These are phyloP conservation scores for Amphipyra tragopoginis DNA, from an alignment of 2,888 invertebrate genomes.

Conservation along the genomic window DNA sequence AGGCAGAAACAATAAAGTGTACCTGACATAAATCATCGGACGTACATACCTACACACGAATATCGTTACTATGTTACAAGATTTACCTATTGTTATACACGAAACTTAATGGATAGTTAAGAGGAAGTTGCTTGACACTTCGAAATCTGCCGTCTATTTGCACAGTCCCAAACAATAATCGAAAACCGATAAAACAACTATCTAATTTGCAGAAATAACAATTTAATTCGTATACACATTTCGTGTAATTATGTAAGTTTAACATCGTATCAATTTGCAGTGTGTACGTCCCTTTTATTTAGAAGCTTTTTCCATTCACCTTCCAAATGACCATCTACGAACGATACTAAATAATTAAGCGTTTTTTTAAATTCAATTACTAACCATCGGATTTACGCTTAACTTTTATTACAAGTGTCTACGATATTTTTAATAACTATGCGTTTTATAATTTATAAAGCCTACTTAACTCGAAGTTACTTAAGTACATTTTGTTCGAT, in stretches of 20 bases:
- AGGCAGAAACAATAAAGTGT: conserved; percentile 86
- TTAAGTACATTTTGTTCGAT: conserved; percentile 90
- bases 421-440: conserved; percentile 84
- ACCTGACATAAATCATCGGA: conserved; percentile 85
- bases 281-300: conserved; percentile 73
- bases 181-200: conserved; percentile 72
- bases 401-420: conserved; percentile 81
- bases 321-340: conserved; percentile 70
- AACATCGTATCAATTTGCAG: conserved; percentile 48
- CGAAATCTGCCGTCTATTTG: conserved; percentile 69
- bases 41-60: conserved; percentile 77
- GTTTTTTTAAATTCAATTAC: conserved; percentile 83
- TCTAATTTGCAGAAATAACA: conserved; percentile 76
- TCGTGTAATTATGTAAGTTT: conserved; percentile 58
- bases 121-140: conserved; percentile 63
- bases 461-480: conserved; percentile 88
- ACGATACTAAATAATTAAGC: conserved; percentile 84
- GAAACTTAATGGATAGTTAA: conserved; percentile 75
- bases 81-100: conserved; percentile 78
- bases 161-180: conserved; percentile 76
- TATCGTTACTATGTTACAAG: conserved; percentile 79
- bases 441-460: conserved; percentile 89
- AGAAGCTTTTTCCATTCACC: conserved; percentile 54
- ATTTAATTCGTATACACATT: conserved; percentile 86
- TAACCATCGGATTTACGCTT: conserved; percentile 82